Base-by-base conservation (phyloP, 2,888 invertebrate species). In the Plagiodera versicolora region DNA sequence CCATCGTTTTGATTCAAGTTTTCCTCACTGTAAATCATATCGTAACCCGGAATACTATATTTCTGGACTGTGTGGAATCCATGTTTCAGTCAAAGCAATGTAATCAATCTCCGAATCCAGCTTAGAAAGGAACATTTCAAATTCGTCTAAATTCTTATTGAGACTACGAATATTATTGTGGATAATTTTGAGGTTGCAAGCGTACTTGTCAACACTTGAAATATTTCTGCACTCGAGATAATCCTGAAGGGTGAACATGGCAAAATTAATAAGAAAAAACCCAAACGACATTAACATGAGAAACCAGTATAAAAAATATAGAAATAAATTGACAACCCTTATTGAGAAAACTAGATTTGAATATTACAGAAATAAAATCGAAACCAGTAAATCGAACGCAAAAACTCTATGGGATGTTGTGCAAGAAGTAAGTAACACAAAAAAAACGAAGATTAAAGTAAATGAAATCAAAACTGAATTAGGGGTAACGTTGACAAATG, bases 161-260 rank as follows among this genome's bases (percentile, higher is more conserved):
- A 39, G 4, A 39, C 39, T 39, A 8, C 39, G 39, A 14, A 39
- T 39, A 39, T 39, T 46, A 16, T 46, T 46, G 8, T 46, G 46
- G 46, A 46, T 14, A 16, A 46, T 46, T 46, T n/a, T 47, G 19
- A 47, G 19, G 19, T 17, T 47, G 19, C 19, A 47, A 18, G 18
- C 9, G 14, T 47, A 6, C 19, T 19, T 19, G 19, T 47, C 19
- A 10, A 47, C 47, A 47, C 19, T 2, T 47, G 19, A 47, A 47
- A 47, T 47, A 47, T 47, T 17, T 47, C 19, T 47, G 47, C 47
- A 47, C 20, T 47, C 47, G 18, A 47, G 47, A 19, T 47, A 47
- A 19, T 47, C 47, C 19, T 17, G 47, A 47, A 47, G 2, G 10
- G 39, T 39, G 24, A 24, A 24, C 24, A n/a, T n/a, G n/a, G n/a